A percentile compares a stretch with the other conserved stretches of the same genome.
phyloP scores from a whole-genome alignment of 2,888 invertebrate species.

The Conops quadrifasciatus region DNA sequence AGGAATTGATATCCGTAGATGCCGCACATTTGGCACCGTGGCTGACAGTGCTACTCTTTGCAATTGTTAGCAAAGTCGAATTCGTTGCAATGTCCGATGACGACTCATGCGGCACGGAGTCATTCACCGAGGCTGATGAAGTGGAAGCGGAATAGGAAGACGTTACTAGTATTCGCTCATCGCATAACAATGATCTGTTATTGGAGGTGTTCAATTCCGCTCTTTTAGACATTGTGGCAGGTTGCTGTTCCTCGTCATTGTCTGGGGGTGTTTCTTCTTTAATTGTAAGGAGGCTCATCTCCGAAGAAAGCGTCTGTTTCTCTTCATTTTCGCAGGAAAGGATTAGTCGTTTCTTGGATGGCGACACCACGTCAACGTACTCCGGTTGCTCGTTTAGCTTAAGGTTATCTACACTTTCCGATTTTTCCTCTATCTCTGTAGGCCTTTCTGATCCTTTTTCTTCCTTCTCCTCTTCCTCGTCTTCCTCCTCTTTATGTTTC shows the following conservation, averaged over 20 bases:
- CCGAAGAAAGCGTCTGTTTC: background rate
- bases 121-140: conserved; percentile 20
- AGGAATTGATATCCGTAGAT: conserved; percentile 34
- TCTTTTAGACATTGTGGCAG: background rate
- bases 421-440: background rate
- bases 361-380: background rate
- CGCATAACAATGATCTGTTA: conserved; percentile 42
- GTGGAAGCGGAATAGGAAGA: conserved; percentile 44
- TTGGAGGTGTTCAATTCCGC: conserved; percentile 30
- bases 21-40: background rate
- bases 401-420: background rate
- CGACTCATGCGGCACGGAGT: background rate
- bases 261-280: conserved; percentile 29
- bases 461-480: background rate
- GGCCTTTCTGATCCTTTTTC: background rate
- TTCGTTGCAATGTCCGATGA: background rate
- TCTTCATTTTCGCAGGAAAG: background rate
- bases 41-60: background rate
- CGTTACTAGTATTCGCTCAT: conserved; percentile 45
- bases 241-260: conserved; percentile 38
- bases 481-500: background rate
- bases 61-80: background rate
- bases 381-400: background rate
- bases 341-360: background rate
- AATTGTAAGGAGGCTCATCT: conserved; percentile 10